Conservation (phyloP, 2,797 vertebrate genomes). For the Margarornis squamiger region DNA sequence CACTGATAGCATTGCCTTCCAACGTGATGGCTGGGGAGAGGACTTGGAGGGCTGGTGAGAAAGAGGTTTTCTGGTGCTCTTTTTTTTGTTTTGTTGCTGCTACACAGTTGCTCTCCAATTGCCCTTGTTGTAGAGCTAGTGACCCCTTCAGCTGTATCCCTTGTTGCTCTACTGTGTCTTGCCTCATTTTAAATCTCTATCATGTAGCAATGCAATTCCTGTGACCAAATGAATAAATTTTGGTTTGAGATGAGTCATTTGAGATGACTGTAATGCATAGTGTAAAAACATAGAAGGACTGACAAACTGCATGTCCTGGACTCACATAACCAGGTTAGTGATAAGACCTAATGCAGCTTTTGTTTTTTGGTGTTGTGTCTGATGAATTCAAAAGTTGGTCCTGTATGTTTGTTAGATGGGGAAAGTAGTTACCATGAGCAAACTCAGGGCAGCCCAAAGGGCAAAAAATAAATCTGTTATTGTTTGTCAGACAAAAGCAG, state of each 20-base stretch:
- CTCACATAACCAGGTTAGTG: not conserved
- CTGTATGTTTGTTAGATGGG: not conserved
- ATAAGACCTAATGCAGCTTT: not conserved
- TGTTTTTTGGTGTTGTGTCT: not conserved
- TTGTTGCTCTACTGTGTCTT: not conserved
- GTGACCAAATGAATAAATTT: not conserved
- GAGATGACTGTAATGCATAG: not conserved
- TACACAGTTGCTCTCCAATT: too few relatives aligned
- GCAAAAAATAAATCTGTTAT: not conserved
- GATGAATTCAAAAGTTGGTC: not conserved
- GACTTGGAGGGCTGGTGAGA: too few relatives aligned
- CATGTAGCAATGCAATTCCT: not conserved
- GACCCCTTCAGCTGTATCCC: not conserved
- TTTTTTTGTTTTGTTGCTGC: too few relatives aligned
- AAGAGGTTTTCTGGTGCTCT: too few relatives aligned
- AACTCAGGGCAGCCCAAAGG: not conserved
- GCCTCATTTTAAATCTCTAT: not conserved
- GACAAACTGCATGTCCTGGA: not conserved
- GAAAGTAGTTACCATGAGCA: not conserved
- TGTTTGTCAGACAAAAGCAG: not conserved
- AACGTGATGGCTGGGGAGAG: too few relatives aligned
- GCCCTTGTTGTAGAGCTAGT: not conserved
- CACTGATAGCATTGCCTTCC: too few relatives aligned
- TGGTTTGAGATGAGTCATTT: not conserved
- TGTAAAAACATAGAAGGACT: not conserved